These are phyloP conservation scores for Meiosimyza platycephala DNA, from an alignment of 2,888 invertebrate species.

Conservation along the genomic window DNA sequence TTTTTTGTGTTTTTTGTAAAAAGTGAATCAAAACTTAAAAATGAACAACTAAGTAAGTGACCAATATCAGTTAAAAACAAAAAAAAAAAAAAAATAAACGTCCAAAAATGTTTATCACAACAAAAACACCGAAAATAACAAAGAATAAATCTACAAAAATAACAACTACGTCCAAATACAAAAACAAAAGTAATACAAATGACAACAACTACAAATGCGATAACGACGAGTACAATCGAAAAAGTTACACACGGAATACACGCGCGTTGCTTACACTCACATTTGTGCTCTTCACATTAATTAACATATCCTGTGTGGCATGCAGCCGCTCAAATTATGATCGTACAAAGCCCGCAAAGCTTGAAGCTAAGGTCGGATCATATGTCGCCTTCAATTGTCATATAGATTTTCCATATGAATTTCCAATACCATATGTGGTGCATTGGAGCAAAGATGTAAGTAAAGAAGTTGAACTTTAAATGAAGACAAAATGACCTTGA, in stretches of 20 bases:
- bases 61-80: no score
- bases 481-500: not conserved
- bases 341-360: slow-evolving; percentile 58
- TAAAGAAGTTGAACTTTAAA: slow-evolving; percentile 41
- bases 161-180: not conserved
- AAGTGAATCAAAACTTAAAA: no score
- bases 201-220: slow-evolving; percentile 33
- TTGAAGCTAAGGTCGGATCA: slow-evolving; percentile 67
- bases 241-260: not conserved
- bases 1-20: no score
- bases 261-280: slow-evolving; percentile 40
- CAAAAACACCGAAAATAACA: not conserved
- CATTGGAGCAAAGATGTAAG: slow-evolving; percentile 93
- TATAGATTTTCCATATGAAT: slow-evolving; percentile 88
- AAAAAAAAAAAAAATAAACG: no score
- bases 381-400: slow-evolving; percentile 67
- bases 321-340: slow-evolving; percentile 52
- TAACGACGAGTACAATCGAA: slow-evolving; percentile 5
- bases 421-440: slow-evolving; percentile 86
- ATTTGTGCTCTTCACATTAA: slow-evolving; percentile 55
- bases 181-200: no score
- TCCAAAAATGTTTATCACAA: slow-evolving; percentile 1
- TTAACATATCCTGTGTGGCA: slow-evolving; percentile 64
- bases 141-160: not conserved
- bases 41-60: no score